Base-by-base conservation (phyloP, 2,888 invertebrate genomes). In the Patella caerulea region DNA sequence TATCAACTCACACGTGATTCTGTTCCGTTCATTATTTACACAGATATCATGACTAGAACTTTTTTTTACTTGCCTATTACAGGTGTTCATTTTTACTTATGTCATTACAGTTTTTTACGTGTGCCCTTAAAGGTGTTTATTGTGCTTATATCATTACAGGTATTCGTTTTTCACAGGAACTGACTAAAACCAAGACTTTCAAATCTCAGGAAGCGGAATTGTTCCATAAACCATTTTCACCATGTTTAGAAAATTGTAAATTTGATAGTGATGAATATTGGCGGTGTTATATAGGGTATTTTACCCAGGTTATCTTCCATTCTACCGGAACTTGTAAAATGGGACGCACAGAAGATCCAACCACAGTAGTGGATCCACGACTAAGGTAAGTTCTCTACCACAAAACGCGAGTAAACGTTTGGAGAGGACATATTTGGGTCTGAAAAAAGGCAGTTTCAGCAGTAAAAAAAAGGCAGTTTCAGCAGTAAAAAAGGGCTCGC, bases 251-350 rank as follows among this genome's bases (percentile, higher is more conserved):
- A 2, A 74, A 79, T 7, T 34, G 19, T 29, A 1, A 70, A 1
- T 81, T 81, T 54, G 82, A 82, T 45, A 76, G 79, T n/a, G 85
- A 85, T 71, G 81, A 75, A 24, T 85, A 84, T 74, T 85, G 85
- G 85, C 77, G 79, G 24, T 85, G 83, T 73, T 69, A 81, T 53
- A 72, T 85, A 45, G 55, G 79, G 34, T 73, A 78, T 14, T 76
- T 81, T 29, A 79, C 82, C 5, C 73, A 76, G 12, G 79, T 82
- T 12, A 79, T 78, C 29, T 81, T 80, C 89, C 96, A 96, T 90
- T 94, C 94, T 0, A 95, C 94, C 0, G 96, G 96, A 1, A 95
- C 95, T 1, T 95, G 95, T 86, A 93, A 94, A 24, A 95, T 96
- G 88, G 96, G 95, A 1, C 88, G 80, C 19, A 79, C 45, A 2